These are phyloP conservation scores for Forbesichthys papilliferus DNA, from an alignment of 2,113 vertebrate species.

Conservation along the genomic window DNA sequence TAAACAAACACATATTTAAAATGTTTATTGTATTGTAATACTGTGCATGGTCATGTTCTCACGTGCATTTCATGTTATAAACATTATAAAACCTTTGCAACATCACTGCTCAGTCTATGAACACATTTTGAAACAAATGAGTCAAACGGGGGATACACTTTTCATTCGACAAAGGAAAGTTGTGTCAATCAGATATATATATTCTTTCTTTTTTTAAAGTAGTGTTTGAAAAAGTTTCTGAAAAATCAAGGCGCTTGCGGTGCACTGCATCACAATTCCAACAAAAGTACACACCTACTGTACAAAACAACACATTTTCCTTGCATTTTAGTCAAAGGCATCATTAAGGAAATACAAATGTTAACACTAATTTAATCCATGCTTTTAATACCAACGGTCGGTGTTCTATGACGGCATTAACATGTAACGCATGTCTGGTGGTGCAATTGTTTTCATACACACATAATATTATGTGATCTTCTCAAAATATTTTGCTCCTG, in stretches of 20 bases:
- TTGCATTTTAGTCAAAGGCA: constrained; percentile 6
- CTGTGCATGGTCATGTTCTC: constrained; percentile 47
- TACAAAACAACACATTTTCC: background rate
- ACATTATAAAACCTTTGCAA: constrained; percentile 24
- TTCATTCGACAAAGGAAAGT: constrained; percentile 20
- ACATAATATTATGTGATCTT: constrained; percentile 17
- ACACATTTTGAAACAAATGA: constrained; percentile 1
- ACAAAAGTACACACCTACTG: background rate
- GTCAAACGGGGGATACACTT: background rate
- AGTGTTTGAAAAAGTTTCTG: background rate
- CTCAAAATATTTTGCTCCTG: background rate
- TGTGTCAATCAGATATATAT: background rate
- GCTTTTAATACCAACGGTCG: constrained; percentile 7
- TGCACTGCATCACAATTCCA: constrained; percentile 7
- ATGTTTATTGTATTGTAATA: constrained; percentile 38
- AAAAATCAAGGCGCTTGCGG: constrained; percentile 50
- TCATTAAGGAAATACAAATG: background rate
- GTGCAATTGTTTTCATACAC: constrained; percentile 2
- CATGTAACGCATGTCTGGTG: background rate
- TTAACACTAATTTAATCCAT: background rate
- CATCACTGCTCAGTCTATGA: constrained; percentile 26
- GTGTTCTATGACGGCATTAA: background rate
- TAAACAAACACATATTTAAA: constrained; percentile 4
- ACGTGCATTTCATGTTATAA: constrained; percentile 15
- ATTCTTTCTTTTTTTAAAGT: background rate